Evolutionary conservation across 92 coral and sea anemone species (phyloP).

Genomic region (Phenganax subtilis): DNA sequence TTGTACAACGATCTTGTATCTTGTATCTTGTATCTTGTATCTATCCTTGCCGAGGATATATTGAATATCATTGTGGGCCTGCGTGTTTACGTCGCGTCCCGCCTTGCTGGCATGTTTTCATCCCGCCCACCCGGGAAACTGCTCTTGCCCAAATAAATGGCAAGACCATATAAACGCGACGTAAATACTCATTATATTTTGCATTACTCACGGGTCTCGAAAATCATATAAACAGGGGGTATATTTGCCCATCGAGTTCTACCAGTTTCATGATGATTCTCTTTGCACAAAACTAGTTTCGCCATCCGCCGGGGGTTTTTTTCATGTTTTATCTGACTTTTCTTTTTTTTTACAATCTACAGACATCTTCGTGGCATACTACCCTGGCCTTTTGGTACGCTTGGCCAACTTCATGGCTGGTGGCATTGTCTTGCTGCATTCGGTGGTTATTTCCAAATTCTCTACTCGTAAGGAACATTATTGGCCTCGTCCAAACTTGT

Average conservation of each 20-base stretch:
- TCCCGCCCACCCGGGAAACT: too few relatives aligned
- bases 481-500: background rate
- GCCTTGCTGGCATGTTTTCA: too few relatives aligned
- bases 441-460: conserved; percentile 80
- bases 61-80: too few relatives aligned
- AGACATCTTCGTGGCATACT: conserved; percentile 55
- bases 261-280: too few relatives aligned
- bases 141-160: background rate
- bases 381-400: conserved; percentile 59
- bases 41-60: too few relatives aligned
- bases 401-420: conserved; percentile 82
- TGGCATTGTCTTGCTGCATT: conserved; percentile 92
- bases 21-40: background rate
- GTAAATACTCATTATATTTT: background rate
- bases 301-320: background rate
- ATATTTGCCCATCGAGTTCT: too few relatives aligned
- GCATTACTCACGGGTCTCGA: too few relatives aligned
- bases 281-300: too few relatives aligned
- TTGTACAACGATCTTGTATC: background rate
- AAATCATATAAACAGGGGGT: too few relatives aligned
- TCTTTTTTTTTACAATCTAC: conserved; percentile 6
- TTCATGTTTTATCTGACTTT: background rate
- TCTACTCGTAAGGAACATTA: conserved; percentile 57
- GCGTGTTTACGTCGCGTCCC: too few relatives aligned
- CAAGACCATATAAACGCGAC: background rate